phyloP scores from a whole-genome alignment of 2,888 invertebrate genomes.

The Seira sanloemensis region DNA sequence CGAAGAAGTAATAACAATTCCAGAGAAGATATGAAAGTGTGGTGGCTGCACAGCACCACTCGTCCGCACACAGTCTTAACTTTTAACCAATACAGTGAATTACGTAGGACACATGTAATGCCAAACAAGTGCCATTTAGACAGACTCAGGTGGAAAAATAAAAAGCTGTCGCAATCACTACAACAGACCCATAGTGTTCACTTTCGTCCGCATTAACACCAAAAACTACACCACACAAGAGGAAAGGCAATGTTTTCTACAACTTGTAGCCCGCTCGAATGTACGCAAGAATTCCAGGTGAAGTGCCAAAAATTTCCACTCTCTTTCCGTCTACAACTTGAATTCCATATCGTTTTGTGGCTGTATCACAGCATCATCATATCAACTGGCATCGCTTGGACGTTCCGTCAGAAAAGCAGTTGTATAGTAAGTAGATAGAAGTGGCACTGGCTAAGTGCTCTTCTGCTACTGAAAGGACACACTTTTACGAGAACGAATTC shows the following conservation, averaged over 20 bases:
- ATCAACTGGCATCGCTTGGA: not conserved
- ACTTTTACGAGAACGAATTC: not conserved
- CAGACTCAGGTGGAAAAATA: slow-evolving; percentile 47
- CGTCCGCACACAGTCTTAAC: not conserved
- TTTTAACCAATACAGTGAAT: slow-evolving; percentile 8
- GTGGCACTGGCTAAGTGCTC: slow-evolving; percentile 2
- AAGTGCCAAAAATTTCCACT: not conserved
- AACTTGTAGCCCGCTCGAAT: not conserved
- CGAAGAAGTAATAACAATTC: too few relatives aligned
- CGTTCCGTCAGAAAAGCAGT: not conserved
- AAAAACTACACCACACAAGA: not conserved
- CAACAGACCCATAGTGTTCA: not conserved
- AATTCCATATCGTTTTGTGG: not conserved
- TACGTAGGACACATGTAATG: not conserved
- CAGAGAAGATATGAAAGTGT: too few relatives aligned
- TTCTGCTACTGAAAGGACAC: not conserved
- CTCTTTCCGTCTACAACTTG: not conserved
- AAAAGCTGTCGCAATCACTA: slow-evolving; percentile 31
- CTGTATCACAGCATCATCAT: not conserved
- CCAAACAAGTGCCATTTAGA: not conserved
- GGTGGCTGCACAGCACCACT: too few relatives aligned
- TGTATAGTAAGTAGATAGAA: not conserved
- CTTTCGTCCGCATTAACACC: slow-evolving; percentile 3
- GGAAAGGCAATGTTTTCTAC: not conserved
- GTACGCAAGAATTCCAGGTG: slow-evolving; percentile 6